Percentiles rank a stretch among this genome's conserved stretches.
Evolutionary conservation across 2,888 invertebrate species (phyloP).

Genomic region (Phaonia tiefii): DNA sequence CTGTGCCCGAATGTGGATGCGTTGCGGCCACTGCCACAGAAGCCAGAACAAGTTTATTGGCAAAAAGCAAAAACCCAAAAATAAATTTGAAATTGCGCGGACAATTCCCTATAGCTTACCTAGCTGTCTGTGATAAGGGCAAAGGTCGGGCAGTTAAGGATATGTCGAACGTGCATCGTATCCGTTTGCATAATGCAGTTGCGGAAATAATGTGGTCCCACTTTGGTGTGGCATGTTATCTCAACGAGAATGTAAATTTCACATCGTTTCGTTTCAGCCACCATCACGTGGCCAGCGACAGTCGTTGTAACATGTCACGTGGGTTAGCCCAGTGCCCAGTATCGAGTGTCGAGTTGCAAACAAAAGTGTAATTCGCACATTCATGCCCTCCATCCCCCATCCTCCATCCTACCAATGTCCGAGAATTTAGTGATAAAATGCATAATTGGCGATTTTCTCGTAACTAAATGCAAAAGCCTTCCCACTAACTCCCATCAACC

Average conservation of each 20-base stretch:
- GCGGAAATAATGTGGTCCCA: constrained; percentile 47
- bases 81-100: background rate
- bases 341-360: constrained; percentile 1
- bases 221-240: background rate
- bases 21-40: constrained; percentile 1
- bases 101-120: background rate
- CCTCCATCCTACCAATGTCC: background rate
- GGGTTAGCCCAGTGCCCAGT: background rate
- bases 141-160: background rate
- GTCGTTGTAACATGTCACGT: background rate
- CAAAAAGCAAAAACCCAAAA: background rate
- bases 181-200: constrained; percentile 47
- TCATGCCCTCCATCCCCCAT: no score
- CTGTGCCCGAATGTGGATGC: no score
- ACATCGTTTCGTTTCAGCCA: background rate
- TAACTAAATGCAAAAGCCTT: constrained; percentile 50
- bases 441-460: constrained; percentile 62
- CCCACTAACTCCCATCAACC: background rate
- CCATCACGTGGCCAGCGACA: constrained; percentile 1
- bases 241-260: background rate
- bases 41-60: background rate
- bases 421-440: constrained; percentile 51
- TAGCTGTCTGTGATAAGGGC: background rate
- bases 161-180: background rate
- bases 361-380: constrained; percentile 6